These are phyloP conservation scores for Eupithecia subumbrata DNA, from an alignment of 2,888 invertebrate genomes.

Conservation along the genomic window DNA sequence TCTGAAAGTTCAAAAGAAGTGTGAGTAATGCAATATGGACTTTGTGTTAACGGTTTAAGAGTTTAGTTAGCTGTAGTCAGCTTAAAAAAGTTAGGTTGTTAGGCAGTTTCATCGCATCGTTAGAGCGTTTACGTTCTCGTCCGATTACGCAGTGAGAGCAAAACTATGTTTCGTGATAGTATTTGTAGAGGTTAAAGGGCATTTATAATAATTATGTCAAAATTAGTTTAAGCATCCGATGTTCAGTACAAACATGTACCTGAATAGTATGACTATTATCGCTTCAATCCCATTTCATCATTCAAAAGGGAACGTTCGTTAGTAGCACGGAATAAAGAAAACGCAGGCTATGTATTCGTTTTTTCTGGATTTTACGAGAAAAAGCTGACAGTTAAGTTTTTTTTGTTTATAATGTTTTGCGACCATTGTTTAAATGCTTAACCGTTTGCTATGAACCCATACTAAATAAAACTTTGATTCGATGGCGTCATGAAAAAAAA, in stretches of 20 bases:
- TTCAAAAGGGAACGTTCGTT: not conserved
- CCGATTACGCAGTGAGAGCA: conserved; percentile 26
- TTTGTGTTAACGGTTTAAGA: conserved; percentile 4
- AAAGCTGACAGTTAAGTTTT: no score
- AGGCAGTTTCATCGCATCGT: conserved; percentile 41
- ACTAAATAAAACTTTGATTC: no score
- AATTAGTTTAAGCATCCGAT: not conserved
- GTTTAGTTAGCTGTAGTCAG: not conserved
- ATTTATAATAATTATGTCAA: not conserved
- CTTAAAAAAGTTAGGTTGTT: conserved; percentile 45
- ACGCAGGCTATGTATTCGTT: no score
- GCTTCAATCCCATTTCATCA: not conserved
- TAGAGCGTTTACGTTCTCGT: conserved; percentile 26
- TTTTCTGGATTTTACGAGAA: no score
- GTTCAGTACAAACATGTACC: not conserved
- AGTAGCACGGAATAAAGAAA: no score
- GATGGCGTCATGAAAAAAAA: no score
- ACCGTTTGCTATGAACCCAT: no score
- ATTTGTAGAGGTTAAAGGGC: not conserved
- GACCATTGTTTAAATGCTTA: no score
- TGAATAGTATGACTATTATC: not conserved
- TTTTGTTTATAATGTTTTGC: no score
- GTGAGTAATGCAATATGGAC: not conserved
- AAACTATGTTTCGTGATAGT: not conserved
- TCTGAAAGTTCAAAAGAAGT: conserved; percentile 56